Evolutionary conservation across 2,888 invertebrate species (phyloP).

Genomic region (Cheilosia soror): DNA sequence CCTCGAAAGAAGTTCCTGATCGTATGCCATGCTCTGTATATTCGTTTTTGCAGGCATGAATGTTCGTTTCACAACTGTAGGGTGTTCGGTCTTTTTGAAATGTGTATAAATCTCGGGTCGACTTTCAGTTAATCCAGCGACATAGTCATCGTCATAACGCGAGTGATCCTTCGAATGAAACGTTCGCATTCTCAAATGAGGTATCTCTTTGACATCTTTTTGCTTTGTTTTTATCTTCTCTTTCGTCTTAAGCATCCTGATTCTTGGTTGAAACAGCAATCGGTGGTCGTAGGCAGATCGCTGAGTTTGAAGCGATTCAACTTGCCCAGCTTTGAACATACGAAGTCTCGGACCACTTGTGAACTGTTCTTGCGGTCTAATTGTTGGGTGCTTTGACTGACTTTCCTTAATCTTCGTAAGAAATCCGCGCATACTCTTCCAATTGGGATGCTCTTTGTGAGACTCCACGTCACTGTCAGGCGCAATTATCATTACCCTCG

Average conservation of each 20-base stretch:
- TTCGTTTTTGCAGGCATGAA: background rate
- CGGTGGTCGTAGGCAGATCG: background rate
- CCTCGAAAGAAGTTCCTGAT: background rate
- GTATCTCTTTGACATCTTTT: no score
- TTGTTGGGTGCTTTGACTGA: background rate
- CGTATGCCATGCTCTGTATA: no score
- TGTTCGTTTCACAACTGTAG: background rate
- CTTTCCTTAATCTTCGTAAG: background rate
- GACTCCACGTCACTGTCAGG: background rate
- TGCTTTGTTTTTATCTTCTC: no score
- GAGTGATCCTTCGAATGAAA: background rate
- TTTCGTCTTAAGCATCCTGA: no score
- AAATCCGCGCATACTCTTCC: background rate
- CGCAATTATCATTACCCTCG: background rate
- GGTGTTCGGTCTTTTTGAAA: background rate
- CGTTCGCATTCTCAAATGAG: background rate
- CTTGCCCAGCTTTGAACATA: background rate
- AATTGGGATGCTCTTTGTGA: background rate
- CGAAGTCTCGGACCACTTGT: background rate
- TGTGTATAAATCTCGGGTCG: background rate
- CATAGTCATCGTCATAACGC: background rate
- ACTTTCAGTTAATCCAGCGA: background rate
- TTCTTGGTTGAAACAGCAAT: background rate
- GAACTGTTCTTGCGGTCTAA: background rate
- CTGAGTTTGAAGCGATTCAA: background rate